A percentile compares a stretch with the other conserved stretches of the same genome.
Evolutionary conservation across 2,113 vertebrate genomes (phyloP).

Genomic region (Tragulus kanchil): DNA sequence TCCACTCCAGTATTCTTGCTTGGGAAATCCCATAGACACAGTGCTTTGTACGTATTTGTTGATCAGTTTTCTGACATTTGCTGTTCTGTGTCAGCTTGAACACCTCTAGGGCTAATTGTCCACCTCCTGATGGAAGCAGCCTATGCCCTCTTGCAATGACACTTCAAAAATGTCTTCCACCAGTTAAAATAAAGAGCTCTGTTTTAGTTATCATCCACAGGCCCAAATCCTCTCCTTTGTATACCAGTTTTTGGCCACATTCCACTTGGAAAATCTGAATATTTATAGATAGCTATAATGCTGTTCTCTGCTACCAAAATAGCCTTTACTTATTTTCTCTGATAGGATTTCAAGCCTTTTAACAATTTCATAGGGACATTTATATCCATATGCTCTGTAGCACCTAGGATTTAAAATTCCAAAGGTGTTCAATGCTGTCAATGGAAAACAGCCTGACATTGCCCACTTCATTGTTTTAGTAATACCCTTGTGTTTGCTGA

Average conservation of each 20-base stretch:
- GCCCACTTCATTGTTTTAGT: neutral
- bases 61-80: neutral
- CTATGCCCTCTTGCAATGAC: neutral
- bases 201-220: neutral
- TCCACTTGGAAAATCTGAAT: conserved; percentile 4
- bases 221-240: neutral
- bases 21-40: no score
- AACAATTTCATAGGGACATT: neutral
- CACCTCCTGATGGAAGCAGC: neutral
- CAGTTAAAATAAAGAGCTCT: neutral
- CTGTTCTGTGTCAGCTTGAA: neutral
- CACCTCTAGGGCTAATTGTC: neutral
- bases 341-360: neutral
- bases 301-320: neutral
- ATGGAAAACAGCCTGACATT: neutral
- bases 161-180: neutral
- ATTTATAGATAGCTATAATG: conserved; percentile 13
- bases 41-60: conserved; percentile 1
- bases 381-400: neutral
- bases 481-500: neutral
- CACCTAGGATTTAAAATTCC: neutral
- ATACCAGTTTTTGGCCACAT: neutral
- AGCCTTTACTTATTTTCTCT: neutral
- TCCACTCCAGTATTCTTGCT: no score
- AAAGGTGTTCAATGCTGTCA: neutral